Conservation (phyloP, 1,140 invertebrate genomes). For the Condylostylus longicornis region DNA sequence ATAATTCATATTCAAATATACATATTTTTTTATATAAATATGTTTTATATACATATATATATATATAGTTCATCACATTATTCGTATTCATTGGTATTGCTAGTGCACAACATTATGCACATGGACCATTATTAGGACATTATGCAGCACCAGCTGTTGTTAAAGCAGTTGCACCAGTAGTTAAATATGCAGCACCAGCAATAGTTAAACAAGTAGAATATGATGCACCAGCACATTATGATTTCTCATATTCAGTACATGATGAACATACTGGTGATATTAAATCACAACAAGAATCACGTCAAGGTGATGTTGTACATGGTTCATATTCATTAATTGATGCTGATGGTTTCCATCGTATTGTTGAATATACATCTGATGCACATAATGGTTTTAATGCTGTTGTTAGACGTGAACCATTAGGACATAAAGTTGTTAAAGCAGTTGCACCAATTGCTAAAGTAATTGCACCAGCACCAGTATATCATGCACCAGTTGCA, state of each 20-base stretch:
- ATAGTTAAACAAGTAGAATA: slow-evolving; percentile 37
- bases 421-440: slow-evolving; percentile 31
- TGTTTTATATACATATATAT: too few relatives aligned
- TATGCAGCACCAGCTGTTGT: slow-evolving; percentile 13
- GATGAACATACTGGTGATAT: slow-evolving; percentile 40
- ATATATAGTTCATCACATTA: slow-evolving; percentile 20
- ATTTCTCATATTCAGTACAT: slow-evolving; percentile 37
- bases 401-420: slow-evolving; percentile 33
- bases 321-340: slow-evolving; percentile 42
- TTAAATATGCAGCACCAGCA: slow-evolving; percentile 17
- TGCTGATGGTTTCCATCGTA: slow-evolving; percentile 42
- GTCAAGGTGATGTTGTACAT: slow-evolving; percentile 39
- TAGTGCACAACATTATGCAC: slow-evolving; percentile 9
- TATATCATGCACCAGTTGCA: slow-evolving; percentile 12
- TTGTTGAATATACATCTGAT: slow-evolving; percentile 49
- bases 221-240: slow-evolving; percentile 36
- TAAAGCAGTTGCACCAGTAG: slow-evolving; percentile 12
- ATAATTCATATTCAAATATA: too few relatives aligned
- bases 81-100: slow-evolving; percentile 22
- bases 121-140: slow-evolving; percentile 2
- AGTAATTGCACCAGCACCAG: slow-evolving; percentile 5
- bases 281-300: slow-evolving; percentile 38
- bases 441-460: slow-evolving; percentile 26
- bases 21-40: too few relatives aligned
- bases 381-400: slow-evolving; percentile 35